Evolutionary conservation across 2,888 invertebrate species (phyloP).

Genomic region (Lathronympha strigana): DNA sequence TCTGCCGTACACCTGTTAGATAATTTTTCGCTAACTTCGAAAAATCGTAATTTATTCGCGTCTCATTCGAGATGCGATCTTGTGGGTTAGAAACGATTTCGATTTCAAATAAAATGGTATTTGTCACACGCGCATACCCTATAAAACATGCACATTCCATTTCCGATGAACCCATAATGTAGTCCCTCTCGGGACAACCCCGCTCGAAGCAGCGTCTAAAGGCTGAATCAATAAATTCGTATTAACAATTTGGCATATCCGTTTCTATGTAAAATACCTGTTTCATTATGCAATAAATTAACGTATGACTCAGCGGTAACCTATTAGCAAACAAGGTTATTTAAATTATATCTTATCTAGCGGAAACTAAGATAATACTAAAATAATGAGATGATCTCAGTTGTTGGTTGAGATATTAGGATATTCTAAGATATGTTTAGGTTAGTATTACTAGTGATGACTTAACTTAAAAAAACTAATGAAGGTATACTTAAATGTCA

Average conservation of each 20-base stretch:
- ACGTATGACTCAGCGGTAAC: slow-evolving; percentile 19
- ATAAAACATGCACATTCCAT: too few relatives aligned
- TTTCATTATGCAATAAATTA: slow-evolving; percentile 2
- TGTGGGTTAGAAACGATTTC: too few relatives aligned
- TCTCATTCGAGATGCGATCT: too few relatives aligned
- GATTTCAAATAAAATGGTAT: too few relatives aligned
- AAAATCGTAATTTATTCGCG: too few relatives aligned
- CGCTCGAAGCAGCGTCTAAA: too few relatives aligned
- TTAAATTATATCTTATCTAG: slow-evolving; percentile 27
- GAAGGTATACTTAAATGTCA: slow-evolving; percentile 4
- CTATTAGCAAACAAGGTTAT: slow-evolving; percentile 10
- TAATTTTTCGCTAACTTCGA: too few relatives aligned
- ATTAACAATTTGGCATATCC: slow-evolving; percentile 10
- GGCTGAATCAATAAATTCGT: not conserved
- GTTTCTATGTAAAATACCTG: slow-evolving; percentile 18
- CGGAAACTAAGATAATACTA: slow-evolving; percentile 28
- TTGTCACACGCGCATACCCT: too few relatives aligned
- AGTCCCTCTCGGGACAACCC: too few relatives aligned
- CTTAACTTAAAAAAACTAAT: slow-evolving; percentile 5
- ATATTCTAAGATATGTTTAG: slow-evolving; percentile 13
- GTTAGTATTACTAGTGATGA: not conserved
- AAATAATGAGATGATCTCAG: slow-evolving; percentile 30
- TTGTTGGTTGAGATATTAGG: not conserved
- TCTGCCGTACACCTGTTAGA: too few relatives aligned
- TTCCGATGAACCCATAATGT: too few relatives aligned